Percentiles rank a stretch among this genome's conserved stretches.
phyloP scores from a whole-genome alignment of 2,888 invertebrate species.

The Pammene fasciana region DNA sequence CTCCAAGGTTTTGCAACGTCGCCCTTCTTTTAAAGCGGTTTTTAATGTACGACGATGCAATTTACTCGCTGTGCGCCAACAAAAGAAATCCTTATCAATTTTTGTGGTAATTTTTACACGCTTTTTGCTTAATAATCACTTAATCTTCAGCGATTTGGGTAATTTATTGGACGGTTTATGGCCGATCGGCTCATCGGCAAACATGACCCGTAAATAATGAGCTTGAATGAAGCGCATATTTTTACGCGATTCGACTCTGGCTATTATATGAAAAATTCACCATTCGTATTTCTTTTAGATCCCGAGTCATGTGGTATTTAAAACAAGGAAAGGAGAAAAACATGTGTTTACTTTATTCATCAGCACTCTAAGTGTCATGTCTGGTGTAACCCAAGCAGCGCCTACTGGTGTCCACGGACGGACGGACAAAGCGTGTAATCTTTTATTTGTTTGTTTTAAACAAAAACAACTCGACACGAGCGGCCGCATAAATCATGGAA shows the following conservation, averaged over 20 bases:
- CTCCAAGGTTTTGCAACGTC: conserved; percentile 76
- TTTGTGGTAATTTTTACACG: conserved; percentile 61
- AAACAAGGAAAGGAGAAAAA: background rate
- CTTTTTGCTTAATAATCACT: conserved; percentile 69
- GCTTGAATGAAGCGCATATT: conserved; percentile 55
- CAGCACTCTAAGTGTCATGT: conserved; percentile 39
- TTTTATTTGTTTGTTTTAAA: conserved; percentile 56
- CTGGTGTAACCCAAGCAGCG: conserved; percentile 43
- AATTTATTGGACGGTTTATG: conserved; percentile 56
- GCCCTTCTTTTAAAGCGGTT: conserved; percentile 72
- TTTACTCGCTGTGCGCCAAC: conserved; percentile 60
- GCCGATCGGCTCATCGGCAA: conserved; percentile 57
- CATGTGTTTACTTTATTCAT: conserved; percentile 25
- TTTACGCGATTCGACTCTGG: conserved; percentile 54
- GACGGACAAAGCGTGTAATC: conserved; percentile 44
- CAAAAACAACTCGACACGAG: conserved; percentile 49
- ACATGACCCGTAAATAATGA: conserved; percentile 59
- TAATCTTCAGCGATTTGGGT: conserved; percentile 64
- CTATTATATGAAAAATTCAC: conserved; percentile 47
- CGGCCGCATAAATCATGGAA: conserved; percentile 55
- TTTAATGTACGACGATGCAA: conserved; percentile 58
- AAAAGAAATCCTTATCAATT: conserved; percentile 71
- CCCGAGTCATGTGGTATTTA: background rate
- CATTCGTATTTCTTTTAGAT: conserved; percentile 14
- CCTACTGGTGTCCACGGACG: conserved; percentile 42